A percentile compares a stretch with the other conserved stretches of the same genome.
phyloP scores from a whole-genome alignment of 92 coral and sea anemone species.

The Porites evermanni region DNA sequence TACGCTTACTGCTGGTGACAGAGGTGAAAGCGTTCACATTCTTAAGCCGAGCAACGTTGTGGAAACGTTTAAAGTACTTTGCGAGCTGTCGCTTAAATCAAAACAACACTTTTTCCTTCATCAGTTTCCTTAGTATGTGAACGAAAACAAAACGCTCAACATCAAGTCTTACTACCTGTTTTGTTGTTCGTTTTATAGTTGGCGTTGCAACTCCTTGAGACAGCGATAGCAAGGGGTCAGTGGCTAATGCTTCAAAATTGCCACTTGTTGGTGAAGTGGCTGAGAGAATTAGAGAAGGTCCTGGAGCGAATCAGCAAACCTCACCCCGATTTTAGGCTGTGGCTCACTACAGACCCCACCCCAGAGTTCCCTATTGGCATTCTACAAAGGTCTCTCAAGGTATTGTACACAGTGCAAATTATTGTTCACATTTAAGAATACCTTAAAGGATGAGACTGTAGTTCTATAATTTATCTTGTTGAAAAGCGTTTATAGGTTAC shows the following conservation, averaged over 20 bases:
- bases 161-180: no score
- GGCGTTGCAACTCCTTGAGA: slow-evolving; percentile 97
- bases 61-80: no score
- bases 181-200: slow-evolving; percentile 54
- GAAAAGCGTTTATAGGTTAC: no score
- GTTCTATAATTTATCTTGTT: no score
- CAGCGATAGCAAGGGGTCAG: slow-evolving; percentile 99
- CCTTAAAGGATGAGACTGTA: no score
- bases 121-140: neutral
- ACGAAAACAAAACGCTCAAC: no score
- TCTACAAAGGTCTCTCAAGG: slow-evolving; percentile 96
- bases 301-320: slow-evolving; percentile 97
- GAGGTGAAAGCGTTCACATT: no score
- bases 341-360: slow-evolving; percentile 99
- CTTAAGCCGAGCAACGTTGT: no score
- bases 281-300: slow-evolving; percentile 94
- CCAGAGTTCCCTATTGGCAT: slow-evolving; percentile 99
- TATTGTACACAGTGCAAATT: neutral
- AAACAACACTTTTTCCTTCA: no score
- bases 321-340: slow-evolving; percentile 97
- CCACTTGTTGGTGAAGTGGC: slow-evolving; percentile 96
- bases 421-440: no score
- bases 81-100: no score
- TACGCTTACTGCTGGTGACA: no score
- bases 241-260: slow-evolving; percentile 99